Percentiles rank a stretch among this genome's conserved stretches.
Conservation (phyloP, 2,113 vertebrate species). For the Ophthalmolycus amberensis region DNA sequence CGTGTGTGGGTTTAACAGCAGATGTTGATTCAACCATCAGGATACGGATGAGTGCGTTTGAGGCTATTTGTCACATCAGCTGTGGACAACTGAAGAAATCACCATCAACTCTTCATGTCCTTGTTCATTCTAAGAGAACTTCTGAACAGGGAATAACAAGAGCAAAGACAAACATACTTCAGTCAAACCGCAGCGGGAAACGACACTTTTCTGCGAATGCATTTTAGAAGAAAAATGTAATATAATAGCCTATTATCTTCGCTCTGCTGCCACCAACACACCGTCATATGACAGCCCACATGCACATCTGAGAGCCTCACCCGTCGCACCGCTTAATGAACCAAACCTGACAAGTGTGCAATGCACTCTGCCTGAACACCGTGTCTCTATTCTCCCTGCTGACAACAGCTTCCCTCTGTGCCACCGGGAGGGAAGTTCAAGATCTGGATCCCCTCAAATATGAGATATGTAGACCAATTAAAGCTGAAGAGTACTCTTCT, state of each 20-base stretch:
- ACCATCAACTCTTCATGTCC: not conserved
- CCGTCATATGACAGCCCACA: conserved; percentile 16
- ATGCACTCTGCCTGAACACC: conserved; percentile 5
- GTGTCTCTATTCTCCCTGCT: conserved; percentile 21
- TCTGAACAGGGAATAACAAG: not conserved
- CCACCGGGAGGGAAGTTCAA: not conserved
- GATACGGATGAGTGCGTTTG: not conserved
- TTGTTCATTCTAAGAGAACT: not conserved
- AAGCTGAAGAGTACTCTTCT: not conserved
- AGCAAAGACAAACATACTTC: not conserved
- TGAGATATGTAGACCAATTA: not conserved
- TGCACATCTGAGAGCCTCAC: conserved; percentile 30
- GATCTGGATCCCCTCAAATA: not conserved
- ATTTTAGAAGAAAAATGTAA: not conserved
- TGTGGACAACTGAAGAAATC: not conserved
- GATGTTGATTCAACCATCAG: not conserved
- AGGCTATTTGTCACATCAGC: not conserved
- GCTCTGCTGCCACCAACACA: conserved; percentile 17
- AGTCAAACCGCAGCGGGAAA: not conserved
- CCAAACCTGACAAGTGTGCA: not conserved
- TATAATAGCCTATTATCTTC: not conserved
- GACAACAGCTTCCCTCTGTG: not conserved
- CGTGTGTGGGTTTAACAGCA: too few species aligned
- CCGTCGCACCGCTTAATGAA: conserved; percentile 39
- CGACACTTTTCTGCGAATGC: not conserved